phyloP scores from a whole-genome alignment of 2,888 invertebrate species.

The Myathropa florea region DNA sequence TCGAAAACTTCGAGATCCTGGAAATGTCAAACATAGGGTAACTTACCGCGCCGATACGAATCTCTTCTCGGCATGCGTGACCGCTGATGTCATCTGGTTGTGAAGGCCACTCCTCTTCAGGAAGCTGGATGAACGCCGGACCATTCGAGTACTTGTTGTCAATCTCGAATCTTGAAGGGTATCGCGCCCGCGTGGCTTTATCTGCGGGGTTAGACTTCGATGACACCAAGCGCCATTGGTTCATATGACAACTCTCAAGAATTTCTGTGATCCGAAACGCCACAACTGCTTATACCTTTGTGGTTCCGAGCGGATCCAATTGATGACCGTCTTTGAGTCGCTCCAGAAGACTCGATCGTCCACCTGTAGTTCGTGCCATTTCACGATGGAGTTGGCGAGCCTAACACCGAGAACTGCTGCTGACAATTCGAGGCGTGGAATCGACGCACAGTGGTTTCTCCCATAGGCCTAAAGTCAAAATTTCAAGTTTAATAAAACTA shows the following conservation, averaged over 20 bases:
- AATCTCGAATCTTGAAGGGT: neutral
- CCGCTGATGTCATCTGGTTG: too few relatives aligned
- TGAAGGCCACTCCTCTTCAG: constrained; percentile 6
- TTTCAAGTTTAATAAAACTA: too few relatives aligned
- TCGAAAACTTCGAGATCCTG: neutral
- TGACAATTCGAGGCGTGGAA: constrained; percentile 23
- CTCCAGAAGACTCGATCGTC: constrained; percentile 43
- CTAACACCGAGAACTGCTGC: constrained; percentile 2
- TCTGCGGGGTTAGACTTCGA: constrained; percentile 30
- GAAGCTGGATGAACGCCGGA: constrained; percentile 26
- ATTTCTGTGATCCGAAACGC: constrained; percentile 60
- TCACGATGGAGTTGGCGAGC: neutral
- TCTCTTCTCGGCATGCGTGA: too few relatives aligned
- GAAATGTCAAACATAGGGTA: neutral
- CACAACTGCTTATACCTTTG: constrained; percentile 69
- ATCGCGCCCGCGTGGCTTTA: constrained; percentile 21
- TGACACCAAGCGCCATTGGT: constrained; percentile 50
- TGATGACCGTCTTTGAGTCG: constrained; percentile 57
- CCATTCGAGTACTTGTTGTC: constrained; percentile 9
- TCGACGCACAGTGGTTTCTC: too few relatives aligned
- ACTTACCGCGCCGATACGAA: too few relatives aligned
- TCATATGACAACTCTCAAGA: neutral
- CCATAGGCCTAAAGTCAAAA: too few relatives aligned
- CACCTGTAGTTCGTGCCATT: constrained; percentile 29
- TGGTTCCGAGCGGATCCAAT: constrained; percentile 53